Evolutionary conservation across 2,888 invertebrate species (phyloP), one percentile per base, ranked within the genome.

Genomic region (Scotopteryx bipunctaria): DNA sequence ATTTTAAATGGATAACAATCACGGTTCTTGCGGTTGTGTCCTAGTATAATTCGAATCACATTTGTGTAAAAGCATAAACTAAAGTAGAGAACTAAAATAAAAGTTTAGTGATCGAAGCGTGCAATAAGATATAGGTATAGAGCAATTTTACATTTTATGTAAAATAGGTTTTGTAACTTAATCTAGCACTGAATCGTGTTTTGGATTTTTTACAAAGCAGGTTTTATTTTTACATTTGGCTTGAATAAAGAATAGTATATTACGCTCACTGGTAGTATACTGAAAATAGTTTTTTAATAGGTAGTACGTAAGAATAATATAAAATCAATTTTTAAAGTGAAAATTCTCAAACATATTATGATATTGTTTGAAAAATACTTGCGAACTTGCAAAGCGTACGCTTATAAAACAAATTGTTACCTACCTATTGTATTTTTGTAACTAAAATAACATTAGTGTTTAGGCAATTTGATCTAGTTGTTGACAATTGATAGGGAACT

Each of bases 21-120:
- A 74, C 54, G 74, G 76, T 71, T 69, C 56, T 60, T 62, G 62
- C 37, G 77, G 76, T 76, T 76, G 76, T 76, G 74, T 71, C 61
- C 50, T 64, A 66, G 57, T 57, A 25, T 47, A 38, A 43, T 29
- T 27, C 23, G 15, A 42, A 36, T 37, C 32, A 42, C 15, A 35
- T 33, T 33, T 38, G 2, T 46, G 14, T 21, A 35, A 42, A 55
- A 50, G 17, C 45, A 25, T 40, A 56, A 9, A 14, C 11, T 17
- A 31, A 35, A 19, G 17, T 48, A 27, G 8, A 41, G 29, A 19
- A 32, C 16, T 23, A 46, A n/a, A 1, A 33, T n/a, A 16, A 19
- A 35, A 3, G 5, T 9, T 23, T 23, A 23, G 25, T 37, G 14
- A 15, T 37, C 13, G n/a, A 17, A 33, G 33, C 16, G 19, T 35